phyloP scores from a whole-genome alignment of 2,888 invertebrate species.

The Malachius bipustulatus region DNA sequence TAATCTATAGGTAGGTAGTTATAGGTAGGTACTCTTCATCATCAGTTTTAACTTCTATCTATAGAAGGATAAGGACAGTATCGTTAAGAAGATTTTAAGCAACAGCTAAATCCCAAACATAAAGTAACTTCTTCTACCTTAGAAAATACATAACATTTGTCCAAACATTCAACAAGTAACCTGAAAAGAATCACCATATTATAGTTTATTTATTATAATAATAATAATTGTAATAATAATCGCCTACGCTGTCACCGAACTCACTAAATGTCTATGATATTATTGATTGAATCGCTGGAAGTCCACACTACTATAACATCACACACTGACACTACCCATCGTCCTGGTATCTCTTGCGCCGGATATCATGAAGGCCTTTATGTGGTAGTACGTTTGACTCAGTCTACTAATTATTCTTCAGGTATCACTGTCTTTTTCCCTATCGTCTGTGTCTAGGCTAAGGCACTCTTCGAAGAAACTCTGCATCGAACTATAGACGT shows the following conservation, averaged over 20 bases:
- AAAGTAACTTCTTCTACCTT: no score
- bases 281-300: constrained; percentile 18
- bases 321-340: background rate
- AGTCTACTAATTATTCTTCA: constrained; percentile 22
- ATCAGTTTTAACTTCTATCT: no score
- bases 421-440: constrained; percentile 33
- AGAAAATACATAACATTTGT: no score
- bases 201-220: no score
- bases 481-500: constrained; percentile 88
- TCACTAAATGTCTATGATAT: constrained; percentile 4
- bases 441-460: constrained; percentile 70
- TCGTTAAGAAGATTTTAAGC: no score
- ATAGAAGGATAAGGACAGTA: no score
- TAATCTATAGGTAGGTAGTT: no score
- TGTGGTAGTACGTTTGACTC: constrained; percentile 22
- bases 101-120: no score
- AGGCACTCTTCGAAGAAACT: constrained; percentile 84
- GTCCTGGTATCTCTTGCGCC: background rate
- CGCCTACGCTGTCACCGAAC: constrained; percentile 1
- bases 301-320: constrained; percentile 2
- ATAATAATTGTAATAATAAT: no score
- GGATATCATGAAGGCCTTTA: constrained; percentile 18
- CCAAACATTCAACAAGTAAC: no score
- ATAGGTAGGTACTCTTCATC: no score
- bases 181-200: no score